Evolutionary conservation across 2,797 vertebrate species (phyloP), one percentile per base, ranked within the genome.

Genomic region (Acrossocheilus wenchowensis): DNA sequence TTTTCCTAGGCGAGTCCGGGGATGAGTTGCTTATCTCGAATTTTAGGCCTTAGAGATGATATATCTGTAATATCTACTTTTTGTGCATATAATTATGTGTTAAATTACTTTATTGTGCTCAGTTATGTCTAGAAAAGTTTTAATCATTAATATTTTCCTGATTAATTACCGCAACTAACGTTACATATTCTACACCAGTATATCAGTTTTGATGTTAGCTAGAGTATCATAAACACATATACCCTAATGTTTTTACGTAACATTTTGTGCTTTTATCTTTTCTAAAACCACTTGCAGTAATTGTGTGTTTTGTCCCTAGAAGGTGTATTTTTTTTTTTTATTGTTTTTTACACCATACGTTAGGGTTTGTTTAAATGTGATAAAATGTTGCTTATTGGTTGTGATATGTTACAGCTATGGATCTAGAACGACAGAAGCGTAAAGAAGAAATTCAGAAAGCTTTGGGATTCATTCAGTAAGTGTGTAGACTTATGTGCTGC

Each of bases 391-490:
- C 4, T 48, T 26, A 9, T 79, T 48, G 41, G 5, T 75, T 17
- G 1, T 54, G 2, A 66, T 78, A 26, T 4, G 71, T 87, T 69
- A 11, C 77, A 95, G 92, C 39, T 75, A 94, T 96, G 96, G 96
- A 94, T 96, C 95, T 96, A 92, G 98, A 98, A 90, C 96, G 97
- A 93, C 97, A 95, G 94, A 98, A 96, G 92, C 96, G 98, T 89
- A 98, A 96, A 92, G 97, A 98, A 89, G 98, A 99, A 93, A 99
- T 99, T 88, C 97, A 99, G 91, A 99, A 97, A 93, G 97, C 98
- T 88, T 96, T 99, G 94, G 97, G 98, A 88, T 99, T 99, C 87
- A 99, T 99, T 90, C 98, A 99, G 98, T 99, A 95, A 97, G 97
- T 93, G 4, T 26, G 1, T 57, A 10, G 14, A 54, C 30, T n/a